Base-by-base conservation (phyloP, 2,888 invertebrate genomes). In the Hydriomena furcata region DNA sequence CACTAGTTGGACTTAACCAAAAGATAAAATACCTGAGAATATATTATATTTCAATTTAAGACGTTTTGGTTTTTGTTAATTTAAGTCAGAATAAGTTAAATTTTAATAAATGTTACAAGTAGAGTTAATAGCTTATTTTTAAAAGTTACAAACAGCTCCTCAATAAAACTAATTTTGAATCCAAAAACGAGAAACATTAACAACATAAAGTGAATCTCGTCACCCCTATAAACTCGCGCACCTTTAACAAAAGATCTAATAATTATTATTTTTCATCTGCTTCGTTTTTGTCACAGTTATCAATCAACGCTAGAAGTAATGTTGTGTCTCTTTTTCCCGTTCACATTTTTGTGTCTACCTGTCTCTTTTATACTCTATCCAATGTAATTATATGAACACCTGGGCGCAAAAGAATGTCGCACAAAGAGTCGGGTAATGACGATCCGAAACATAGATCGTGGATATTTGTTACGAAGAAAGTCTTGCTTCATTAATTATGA, bases 231-330 rank as follows among this genome's bases (percentile, higher is more conserved):
- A 76, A 78, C 79, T 84, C 81, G 79, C 84, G 79, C 80, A 76
- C 81, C 73, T 82, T 79, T 84, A 84, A 90, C 90, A 90, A 90
- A 84, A 80, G 87, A 77, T 81, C 76, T 79, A 85, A 89, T 90
- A 89, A 90, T 90, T 85, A 90, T 90, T 90, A 89, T 90, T 90
- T 88, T 88, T 90, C 89, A 88, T 90, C 88, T 88, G 88, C 82
- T 82, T 81, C 90, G 85, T 90, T 90, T 89, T 90, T 91, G 91
- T 91, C 91, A 89, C 90, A 91, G 91, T 90, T 91, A 91, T 91
- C 91, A 91, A 91, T 91, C 91, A 91, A 89, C 82, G 81, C 79
- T 77, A 84, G 83, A 84, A 85, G 78, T 71, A 61, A 38, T 70
- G 32, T 60, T 66, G 49, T 60, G 44, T 83, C 82, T 72, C 74